Evolutionary conservation across 2,113 vertebrate genomes (phyloP), one percentile per base, ranked within the genome.

Genomic region (Calyptomena viridis): DNA sequence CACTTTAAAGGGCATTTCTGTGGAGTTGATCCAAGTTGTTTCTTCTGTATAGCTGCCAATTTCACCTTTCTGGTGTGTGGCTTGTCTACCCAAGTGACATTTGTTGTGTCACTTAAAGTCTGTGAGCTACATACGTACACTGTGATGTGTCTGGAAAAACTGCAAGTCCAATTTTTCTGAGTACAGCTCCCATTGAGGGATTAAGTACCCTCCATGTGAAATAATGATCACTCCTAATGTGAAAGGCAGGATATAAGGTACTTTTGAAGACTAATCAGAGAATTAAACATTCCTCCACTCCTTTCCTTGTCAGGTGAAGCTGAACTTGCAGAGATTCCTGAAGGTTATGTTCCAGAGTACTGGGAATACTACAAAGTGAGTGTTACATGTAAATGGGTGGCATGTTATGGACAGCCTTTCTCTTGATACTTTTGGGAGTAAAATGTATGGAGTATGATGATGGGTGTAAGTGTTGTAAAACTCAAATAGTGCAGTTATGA

Each of bases 321-420:
- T 81, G 98, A 99, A 94, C 98, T 99, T 95, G 98, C 96, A 78
- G 99, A 99, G 96, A 98, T 97, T 89, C 99, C 99, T 8, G 99
- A 99, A 93, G 99, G 89, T 77, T 99, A 99, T 52, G 35, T 98
- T 84, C 99, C 99, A 22, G 99, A 99, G 12, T 87, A 99, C 89
- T 99, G 99, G 99, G 99, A 99, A 68, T 99, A 99, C 93, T 98
- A 98, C 94, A 98, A 98, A 98, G 99, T 99, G 91, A 69, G 97
- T 96, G 56, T 23, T 47, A 35, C 3, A 1, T 58, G 35, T 25
- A 8, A 52, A 59, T 71, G 40, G 46, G 13, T 18, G 17, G 47
- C 11, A 3, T 58, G 37, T 53, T 47, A 31, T 12, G 28, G 64
- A 19, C 14, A 35, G 12, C 52, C 23, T 77, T 90, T 67, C 39